These are phyloP conservation scores for Bradynema listronoti DNA, from an alignment of 1,140 invertebrate genomes.

Conservation along the genomic window DNA sequence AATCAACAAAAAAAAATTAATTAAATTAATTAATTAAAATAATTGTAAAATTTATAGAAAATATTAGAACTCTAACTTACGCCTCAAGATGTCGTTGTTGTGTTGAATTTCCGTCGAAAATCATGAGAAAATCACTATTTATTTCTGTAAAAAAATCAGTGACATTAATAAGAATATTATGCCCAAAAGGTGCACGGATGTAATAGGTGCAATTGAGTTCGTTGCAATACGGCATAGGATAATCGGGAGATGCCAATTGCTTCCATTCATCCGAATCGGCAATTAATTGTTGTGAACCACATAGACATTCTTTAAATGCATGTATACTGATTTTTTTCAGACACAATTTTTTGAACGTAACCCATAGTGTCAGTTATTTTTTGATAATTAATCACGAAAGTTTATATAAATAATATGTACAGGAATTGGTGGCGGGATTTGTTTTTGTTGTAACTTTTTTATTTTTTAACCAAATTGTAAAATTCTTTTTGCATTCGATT, in stretches of 20 bases:
- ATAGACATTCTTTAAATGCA: slow-evolving; percentile 29
- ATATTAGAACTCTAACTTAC: slow-evolving; percentile 17
- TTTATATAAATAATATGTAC: not conserved
- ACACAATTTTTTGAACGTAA: not conserved
- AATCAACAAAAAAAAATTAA: too few relatives aligned
- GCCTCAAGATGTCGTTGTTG: slow-evolving; percentile 21
- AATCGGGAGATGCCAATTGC: slow-evolving; percentile 25
- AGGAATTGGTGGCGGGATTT: not conserved
- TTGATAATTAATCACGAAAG: too few relatives aligned
- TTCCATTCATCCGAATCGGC: slow-evolving; percentile 23
- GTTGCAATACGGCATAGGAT: slow-evolving; percentile 26
- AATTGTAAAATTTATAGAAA: not conserved
- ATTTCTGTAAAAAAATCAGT: slow-evolving; percentile 12
- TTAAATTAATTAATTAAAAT: slow-evolving; percentile 4
- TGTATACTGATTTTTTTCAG: too few relatives aligned
- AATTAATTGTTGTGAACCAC: slow-evolving; percentile 14
- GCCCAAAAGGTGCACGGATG: slow-evolving; percentile 1
- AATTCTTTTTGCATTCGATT: too few relatives aligned
- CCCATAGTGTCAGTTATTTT: not conserved
- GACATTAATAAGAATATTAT: slow-evolving; percentile 6
- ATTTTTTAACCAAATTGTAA: too few relatives aligned
- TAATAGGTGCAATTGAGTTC: slow-evolving; percentile 7
- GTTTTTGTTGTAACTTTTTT: not conserved
- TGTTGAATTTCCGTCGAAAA: slow-evolving; percentile 35
- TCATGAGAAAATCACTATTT: slow-evolving; percentile 31